Evolutionary conservation across 2,797 vertebrate genomes (phyloP), one percentile per base, ranked within the genome.

Genomic region (Silurus lanzhouensis): DNA sequence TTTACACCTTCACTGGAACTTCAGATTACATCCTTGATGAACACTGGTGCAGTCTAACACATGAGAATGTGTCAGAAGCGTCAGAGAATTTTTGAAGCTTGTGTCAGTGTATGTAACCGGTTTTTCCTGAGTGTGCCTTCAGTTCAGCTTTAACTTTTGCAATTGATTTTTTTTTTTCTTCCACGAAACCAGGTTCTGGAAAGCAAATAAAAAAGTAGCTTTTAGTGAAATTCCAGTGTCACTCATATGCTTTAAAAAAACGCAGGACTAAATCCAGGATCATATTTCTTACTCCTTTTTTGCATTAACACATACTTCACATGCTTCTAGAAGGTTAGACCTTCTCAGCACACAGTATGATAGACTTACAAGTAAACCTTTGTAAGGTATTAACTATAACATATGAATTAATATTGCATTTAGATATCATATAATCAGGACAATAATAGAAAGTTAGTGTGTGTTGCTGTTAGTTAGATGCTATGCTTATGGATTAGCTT

Each of bases 201-300:
- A 14, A 78, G 57, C 27, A 78, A 60, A 78, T 38, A 38, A 61
- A 76, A 60, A 79, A 44, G 22, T n/a, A 63, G 31, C 38, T 79
- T 63, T 57, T 64, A 27, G 68, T 67, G 68, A 87, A 80, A 82
- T 83, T 74, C 66, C 63, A 68, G 19, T 72, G 67, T 81, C 76
- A 81, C 71, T 77, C 83, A 67, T 86, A 48, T 22, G 83, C 76
- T 25, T 61, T 70, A 72, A 31, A 31, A 61, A 63, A 81, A 64
- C 66, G 44, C 38, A 74, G 55, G 55, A 79, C 10, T 52, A 64
- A 68, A 87, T 25, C 38, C 58, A 68, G 60, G 82, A 82, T 66
- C 38, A 72, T 75, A 64, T 80, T 48, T 64, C 61, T 27, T 64
- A 12, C 44, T 66, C 60, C 61, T 66, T 22, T 66, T 66, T 80